phyloP scores from a whole-genome alignment of 2,113 vertebrate genomes.

The Aphyosemion australe region DNA sequence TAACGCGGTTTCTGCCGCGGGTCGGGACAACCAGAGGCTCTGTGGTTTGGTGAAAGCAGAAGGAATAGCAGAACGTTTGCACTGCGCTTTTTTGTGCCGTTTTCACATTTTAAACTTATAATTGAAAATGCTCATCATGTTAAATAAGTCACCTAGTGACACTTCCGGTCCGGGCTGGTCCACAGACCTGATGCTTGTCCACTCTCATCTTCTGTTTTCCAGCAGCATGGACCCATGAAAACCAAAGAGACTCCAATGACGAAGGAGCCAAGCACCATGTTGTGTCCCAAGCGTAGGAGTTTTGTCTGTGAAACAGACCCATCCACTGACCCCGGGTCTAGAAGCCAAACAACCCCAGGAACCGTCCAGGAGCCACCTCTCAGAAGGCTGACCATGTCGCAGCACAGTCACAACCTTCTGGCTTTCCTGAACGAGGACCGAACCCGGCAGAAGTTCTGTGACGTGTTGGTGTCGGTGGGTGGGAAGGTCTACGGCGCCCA shows the following conservation, averaged over 20 bases:
- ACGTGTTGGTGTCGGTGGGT: conserved; percentile 88
- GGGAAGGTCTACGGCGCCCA: conserved; percentile 90
- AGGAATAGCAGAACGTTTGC: too few species aligned
- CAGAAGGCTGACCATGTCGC: conserved; percentile 81
- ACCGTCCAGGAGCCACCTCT: conserved; percentile 36
- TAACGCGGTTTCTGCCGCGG: too few species aligned
- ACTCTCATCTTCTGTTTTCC: conserved; percentile 16
- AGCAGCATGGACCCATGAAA: conserved; percentile 43
- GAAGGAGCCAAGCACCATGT: conserved; percentile 53
- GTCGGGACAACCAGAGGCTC: too few species aligned
- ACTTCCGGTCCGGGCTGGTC: too few species aligned
- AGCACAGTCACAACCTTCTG: conserved; percentile 87
- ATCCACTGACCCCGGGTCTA: neutral
- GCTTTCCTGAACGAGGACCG: conserved; percentile 93
- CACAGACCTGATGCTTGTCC: too few species aligned
- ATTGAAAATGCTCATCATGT: too few species aligned
- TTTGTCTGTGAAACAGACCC: conserved; percentile 8
- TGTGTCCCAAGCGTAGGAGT: conserved; percentile 47
- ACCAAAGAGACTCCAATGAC: conserved; percentile 59
- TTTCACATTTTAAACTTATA: too few species aligned
- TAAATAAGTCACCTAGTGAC: too few species aligned
- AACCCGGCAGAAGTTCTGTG: conserved; percentile 87
- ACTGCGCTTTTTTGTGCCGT: too few species aligned
- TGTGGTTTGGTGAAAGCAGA: too few species aligned
- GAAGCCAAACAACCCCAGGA: neutral